Percentiles rank a stretch among this genome's conserved stretches.
Evolutionary conservation across 2,797 vertebrate species (phyloP).

Genomic region (Enteromius radiatus): DNA sequence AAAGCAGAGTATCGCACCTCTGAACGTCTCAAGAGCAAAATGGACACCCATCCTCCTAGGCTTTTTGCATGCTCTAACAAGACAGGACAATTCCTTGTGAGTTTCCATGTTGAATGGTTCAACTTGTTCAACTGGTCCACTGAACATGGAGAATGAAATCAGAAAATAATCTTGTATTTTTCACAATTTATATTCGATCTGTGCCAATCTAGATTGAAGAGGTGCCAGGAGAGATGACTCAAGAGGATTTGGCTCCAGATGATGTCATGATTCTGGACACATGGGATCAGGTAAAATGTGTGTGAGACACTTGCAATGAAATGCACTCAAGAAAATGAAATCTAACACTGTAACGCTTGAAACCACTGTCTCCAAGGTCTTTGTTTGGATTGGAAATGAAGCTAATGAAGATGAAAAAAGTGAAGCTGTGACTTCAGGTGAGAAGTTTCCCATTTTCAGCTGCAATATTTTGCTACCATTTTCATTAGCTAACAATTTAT

Average conservation of each 20-base stretch:
- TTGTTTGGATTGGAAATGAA: constrained; percentile 87
- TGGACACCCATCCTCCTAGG: constrained; percentile 68
- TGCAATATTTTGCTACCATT: background rate
- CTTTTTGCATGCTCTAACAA: constrained; percentile 77
- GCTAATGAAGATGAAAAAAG: constrained; percentile 86
- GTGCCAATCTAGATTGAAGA: constrained; percentile 79
- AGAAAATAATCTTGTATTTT: background rate
- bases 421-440: constrained; percentile 81
- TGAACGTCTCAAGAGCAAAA: constrained; percentile 71
- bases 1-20: constrained; percentile 65
- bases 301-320: background rate
- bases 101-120: constrained; percentile 25
- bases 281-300: constrained; percentile 68
- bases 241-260: constrained; percentile 73
- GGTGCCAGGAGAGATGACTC: constrained; percentile 74
- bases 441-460: background rate
- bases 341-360: background rate
- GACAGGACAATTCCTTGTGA: constrained; percentile 70
- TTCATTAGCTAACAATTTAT: background rate
- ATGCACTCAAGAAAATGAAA: background rate
- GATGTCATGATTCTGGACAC: constrained; percentile 77
- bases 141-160: background rate
- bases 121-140: background rate
- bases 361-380: constrained; percentile 75
- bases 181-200: background rate